phyloP scores from a whole-genome alignment of 2,888 invertebrate genomes.

The Monoplex corrugatus region DNA sequence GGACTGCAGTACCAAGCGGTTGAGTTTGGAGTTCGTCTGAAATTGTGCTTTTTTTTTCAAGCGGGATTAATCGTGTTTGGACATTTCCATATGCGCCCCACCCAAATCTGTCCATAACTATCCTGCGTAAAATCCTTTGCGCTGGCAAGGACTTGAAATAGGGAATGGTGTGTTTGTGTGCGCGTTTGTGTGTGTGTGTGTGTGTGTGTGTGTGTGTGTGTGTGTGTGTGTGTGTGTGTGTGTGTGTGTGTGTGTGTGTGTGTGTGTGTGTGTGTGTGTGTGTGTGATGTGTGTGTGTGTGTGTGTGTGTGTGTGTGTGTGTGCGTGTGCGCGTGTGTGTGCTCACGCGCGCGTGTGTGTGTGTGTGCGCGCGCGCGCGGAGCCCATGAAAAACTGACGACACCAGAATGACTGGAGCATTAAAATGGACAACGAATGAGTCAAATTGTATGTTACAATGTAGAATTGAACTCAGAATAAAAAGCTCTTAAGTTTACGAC shows the following conservation, averaged over 20 bases:
- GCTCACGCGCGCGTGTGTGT: not conserved
- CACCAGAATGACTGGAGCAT: no score
- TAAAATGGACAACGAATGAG: no score
- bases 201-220: not conserved
- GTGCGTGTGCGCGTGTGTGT: slow-evolving; percentile 24
- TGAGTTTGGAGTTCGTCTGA: not conserved
- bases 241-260: slow-evolving; percentile 2
- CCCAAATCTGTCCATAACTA: no score
- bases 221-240: slow-evolving; percentile 25
- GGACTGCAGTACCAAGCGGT: no score
- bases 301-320: slow-evolving; percentile 17
- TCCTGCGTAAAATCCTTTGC: no score
- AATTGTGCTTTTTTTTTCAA: not conserved
- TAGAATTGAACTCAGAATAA: not conserved
- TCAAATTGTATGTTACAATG: not conserved
- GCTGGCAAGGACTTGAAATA: no score
- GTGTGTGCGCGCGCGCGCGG: not conserved
- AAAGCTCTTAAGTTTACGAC: no score
- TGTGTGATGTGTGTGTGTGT: not conserved
- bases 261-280: slow-evolving; percentile 5
- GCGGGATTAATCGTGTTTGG: not conserved
- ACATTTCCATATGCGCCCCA: not conserved
- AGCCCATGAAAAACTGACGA: no score
- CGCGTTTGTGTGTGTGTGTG: slow-evolving; percentile 8
- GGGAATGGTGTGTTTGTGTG: not conserved